Conservation (phyloP, 2,113 vertebrate species). For the Chiloscyllium plagiosum region DNA sequence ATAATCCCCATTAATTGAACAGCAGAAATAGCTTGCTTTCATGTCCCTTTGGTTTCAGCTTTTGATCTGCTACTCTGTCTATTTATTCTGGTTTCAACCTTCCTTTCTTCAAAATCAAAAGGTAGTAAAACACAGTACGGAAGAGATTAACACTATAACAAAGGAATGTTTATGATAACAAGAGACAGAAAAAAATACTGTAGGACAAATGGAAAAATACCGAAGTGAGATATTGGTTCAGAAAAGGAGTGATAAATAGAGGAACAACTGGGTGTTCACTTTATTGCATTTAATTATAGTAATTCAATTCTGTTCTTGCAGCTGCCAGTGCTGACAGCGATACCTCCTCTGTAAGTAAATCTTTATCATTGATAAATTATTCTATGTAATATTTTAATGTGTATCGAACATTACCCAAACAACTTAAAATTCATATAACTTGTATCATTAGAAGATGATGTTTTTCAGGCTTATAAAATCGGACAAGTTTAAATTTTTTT, state of each 20-base stretch:
- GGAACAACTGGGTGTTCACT: neutral
- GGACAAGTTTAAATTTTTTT: no score
- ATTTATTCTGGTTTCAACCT: neutral
- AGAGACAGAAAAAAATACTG: neutral
- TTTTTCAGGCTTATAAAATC: neutral
- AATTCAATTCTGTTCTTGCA: constrained; percentile 11
- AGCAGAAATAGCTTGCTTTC: neutral
- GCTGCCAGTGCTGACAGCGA: neutral
- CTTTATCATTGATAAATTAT: neutral
- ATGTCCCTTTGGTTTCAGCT: neutral
- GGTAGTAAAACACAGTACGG: neutral
- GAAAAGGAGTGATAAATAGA: neutral
- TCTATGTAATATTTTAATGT: neutral
- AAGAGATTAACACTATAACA: neutral
- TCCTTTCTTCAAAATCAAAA: neutral
- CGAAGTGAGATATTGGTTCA: neutral
- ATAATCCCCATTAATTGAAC: neutral
- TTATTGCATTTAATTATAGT: neutral
- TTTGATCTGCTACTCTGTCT: neutral
- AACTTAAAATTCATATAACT: neutral
- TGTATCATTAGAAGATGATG: neutral
- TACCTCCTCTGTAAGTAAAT: neutral
- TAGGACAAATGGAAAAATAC: neutral
- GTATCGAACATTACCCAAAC: neutral
- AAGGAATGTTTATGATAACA: neutral